These are phyloP conservation scores for Coptotermes formosanus DNA, from an alignment of 1,140 invertebrate species.

Conservation along the genomic window DNA sequence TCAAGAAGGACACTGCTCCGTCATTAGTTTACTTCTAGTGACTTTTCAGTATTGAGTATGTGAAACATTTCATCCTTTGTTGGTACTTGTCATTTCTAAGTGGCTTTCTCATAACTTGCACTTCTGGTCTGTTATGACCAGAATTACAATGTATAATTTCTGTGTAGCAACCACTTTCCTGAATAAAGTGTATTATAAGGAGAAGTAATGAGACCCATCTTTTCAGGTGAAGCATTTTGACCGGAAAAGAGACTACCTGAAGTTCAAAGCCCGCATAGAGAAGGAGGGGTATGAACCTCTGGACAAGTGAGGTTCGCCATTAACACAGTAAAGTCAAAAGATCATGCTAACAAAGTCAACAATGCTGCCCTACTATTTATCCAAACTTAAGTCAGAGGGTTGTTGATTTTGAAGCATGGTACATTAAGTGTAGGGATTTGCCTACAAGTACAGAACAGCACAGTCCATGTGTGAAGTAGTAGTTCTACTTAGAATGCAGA, in stretches of 20 bases:
- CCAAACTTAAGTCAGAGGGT: not conserved
- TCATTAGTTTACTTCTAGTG: no score
- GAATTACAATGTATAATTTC: no score
- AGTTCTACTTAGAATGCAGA: no score
- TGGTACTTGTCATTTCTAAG: no score
- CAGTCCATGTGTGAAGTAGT: no score
- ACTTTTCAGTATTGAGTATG: no score
- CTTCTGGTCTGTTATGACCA: no score
- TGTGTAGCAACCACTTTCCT: no score
- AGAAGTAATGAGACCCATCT: not conserved
- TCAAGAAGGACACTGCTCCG: no score
- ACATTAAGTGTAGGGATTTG: not conserved
- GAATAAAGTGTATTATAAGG: not conserved
- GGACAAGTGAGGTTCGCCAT: not conserved
- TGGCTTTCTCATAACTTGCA: no score
- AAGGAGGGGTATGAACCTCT: constrained; percentile 77
- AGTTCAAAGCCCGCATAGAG: constrained; percentile 86
- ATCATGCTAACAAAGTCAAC: not conserved
- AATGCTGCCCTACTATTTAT: not conserved
- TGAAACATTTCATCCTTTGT: no score
- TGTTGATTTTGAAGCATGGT: not conserved
- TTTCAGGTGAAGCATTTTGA: constrained; percentile 88
- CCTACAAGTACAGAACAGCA: not conserved
- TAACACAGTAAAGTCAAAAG: not conserved
- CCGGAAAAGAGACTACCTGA: constrained; percentile 79